Evolutionary conservation across 2,113 vertebrate genomes (phyloP), one percentile per base, ranked within the genome.

Genomic region (Leiothrix lutea): DNA sequence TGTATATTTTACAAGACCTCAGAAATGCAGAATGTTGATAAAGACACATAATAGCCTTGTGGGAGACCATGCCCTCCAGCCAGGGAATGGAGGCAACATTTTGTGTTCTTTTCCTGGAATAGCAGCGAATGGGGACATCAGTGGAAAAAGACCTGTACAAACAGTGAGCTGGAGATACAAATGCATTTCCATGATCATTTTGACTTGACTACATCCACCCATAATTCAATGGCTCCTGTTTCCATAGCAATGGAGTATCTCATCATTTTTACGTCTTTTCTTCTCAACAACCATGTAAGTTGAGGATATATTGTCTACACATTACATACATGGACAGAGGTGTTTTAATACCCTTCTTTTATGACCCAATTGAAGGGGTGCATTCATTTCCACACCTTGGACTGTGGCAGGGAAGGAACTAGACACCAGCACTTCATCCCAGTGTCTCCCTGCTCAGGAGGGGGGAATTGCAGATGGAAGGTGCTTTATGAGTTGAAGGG

Each of bases 81-180:
- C 78, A 48, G 51, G 74, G 73, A 81, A 24, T 8, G n/a, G n/a
- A 5, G 8, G 40, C 33, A 72, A 18, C 12, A 3, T 54, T 91
- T 70, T 50, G 4, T 3, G 4, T 31, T 82, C 79, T 47, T 13
- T 65, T 75, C 26, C 62, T 74, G 53, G 40, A 73, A 57, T 35
- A 87, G 60, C 3, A 1, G 15, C 42, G 0, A 4, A 18, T 0
- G 0, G 40, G 23, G 70, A 22, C 21, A 47, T 4, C 31, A 11
- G 26, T 11, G 54, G 83, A 50, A 69, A 89, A 92, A 69, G 50
- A 67, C 20, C 3, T 0, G 1, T 36, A 31, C 36, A 47, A 84
- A 78, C 14, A 66, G 29, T 0, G 1, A 94, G 48, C 35, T 56
- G 77, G 51, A 92, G 40, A 69, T 48, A 72, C 45, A 89, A 79